A percentile compares a stretch with the other conserved stretches of the same genome.
These are phyloP conservation scores for Trissonchulus sp. DNA, from an alignment of 2,888 invertebrate genomes.

Conservation along the genomic window DNA sequence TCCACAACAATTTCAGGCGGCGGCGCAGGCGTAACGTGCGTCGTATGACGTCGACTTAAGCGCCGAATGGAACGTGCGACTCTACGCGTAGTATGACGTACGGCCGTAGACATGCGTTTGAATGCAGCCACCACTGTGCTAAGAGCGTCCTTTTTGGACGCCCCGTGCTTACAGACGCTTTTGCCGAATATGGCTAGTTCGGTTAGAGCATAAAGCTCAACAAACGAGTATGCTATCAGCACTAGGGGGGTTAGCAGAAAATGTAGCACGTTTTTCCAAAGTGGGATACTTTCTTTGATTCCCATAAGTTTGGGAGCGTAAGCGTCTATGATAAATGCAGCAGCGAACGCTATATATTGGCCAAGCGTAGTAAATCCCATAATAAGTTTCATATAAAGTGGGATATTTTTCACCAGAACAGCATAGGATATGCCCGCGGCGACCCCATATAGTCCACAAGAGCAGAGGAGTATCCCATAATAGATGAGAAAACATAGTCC, in stretches of 20 bases:
- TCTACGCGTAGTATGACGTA: background rate
- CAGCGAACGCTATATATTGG: background rate
- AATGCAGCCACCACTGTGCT: constrained; percentile 31
- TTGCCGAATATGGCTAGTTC: constrained; percentile 43
- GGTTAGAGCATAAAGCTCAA: constrained; percentile 23
- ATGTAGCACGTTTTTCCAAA: background rate
- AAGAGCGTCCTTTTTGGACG: constrained; percentile 46
- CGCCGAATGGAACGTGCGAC: background rate
- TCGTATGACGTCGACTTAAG: background rate
- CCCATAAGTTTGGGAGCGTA: background rate
- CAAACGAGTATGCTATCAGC: constrained; percentile 20
- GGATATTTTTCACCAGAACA: background rate
- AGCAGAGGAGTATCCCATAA: background rate
- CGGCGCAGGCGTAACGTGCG: background rate
- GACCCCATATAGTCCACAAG: background rate
- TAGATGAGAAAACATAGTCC: background rate
- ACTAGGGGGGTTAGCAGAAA: constrained; percentile 14
- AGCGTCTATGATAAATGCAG: background rate
- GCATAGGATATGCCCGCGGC: background rate
- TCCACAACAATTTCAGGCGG: background rate
- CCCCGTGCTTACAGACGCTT: constrained; percentile 44
- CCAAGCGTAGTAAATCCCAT: background rate
- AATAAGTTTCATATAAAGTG: background rate
- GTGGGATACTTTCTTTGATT: background rate
- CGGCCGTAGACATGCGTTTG: background rate